Evolutionary conservation across 2,113 vertebrate species (phyloP).

Genomic region (Pongo abelii): DNA sequence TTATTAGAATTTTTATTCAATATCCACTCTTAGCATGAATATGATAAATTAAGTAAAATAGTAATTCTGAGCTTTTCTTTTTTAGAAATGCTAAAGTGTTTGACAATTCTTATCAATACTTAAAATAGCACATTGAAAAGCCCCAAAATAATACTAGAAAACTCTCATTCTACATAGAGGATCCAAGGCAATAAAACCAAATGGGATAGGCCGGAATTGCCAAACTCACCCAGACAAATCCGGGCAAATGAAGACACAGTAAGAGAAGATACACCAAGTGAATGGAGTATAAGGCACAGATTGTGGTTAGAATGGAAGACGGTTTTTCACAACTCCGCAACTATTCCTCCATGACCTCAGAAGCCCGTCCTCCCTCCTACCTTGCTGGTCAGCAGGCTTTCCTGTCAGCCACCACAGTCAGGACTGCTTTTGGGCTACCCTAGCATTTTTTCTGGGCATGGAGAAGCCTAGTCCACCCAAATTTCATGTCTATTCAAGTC

Average conservation of each 20-base stretch:
- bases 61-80: not conserved
- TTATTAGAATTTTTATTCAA: not conserved
- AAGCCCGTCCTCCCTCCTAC: not conserved
- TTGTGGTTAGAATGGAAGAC: not conserved
- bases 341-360: not conserved
- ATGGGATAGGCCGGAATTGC: not conserved
- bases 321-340: not conserved
- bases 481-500: not conserved
- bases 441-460: not conserved
- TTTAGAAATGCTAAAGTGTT: slow-evolving; percentile 9
- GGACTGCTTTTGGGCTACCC: not conserved
- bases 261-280: not conserved
- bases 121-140: slow-evolving; percentile 8
- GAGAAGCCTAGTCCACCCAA: not conserved
- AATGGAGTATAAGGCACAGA: not conserved
- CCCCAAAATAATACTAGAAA: not conserved
- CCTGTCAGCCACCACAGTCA: not conserved
- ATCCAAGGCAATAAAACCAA: not conserved
- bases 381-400: not conserved
- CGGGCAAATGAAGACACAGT: not conserved
- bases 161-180: not conserved
- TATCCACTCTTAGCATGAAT: not conserved
- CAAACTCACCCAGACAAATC: not conserved
- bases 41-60: not conserved
- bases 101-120: not conserved